phyloP scores from a whole-genome alignment of 2,888 invertebrate species.

The Calameuta filiformis region DNA sequence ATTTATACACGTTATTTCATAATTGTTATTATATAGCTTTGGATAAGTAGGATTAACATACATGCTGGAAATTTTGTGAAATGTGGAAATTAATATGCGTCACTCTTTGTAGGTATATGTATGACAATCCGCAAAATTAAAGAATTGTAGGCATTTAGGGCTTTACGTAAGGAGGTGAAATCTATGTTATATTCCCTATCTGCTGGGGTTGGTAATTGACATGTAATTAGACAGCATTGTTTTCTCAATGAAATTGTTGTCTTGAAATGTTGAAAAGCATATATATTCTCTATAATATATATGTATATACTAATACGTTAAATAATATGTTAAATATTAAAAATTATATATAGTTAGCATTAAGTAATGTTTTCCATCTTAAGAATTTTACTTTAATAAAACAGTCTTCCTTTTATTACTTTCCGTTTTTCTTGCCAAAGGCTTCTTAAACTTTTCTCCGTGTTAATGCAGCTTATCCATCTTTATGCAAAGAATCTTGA shows the following conservation, averaged over 20 bases:
- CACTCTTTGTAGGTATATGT: too few relatives aligned
- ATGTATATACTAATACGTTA: neutral
- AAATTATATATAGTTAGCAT: neutral
- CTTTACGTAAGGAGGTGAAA: too few relatives aligned
- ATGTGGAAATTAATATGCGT: too few relatives aligned
- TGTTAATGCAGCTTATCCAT: neutral
- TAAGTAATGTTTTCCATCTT: neutral
- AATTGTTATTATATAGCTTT: too few relatives aligned
- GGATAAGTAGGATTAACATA: too few relatives aligned
- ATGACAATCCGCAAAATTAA: too few relatives aligned
- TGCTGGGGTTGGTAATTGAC: neutral
- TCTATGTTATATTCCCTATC: too few relatives aligned
- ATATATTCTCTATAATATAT: neutral
- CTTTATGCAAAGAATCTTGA: too few relatives aligned
- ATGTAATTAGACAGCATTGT: neutral
- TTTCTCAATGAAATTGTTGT: neutral
- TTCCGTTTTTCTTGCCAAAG: neutral
- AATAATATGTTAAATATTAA: neutral
- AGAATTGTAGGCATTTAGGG: too few relatives aligned
- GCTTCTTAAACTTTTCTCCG: neutral
- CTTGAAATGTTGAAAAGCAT: too few relatives aligned
- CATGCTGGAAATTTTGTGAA: too few relatives aligned
- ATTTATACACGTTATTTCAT: too few relatives aligned
- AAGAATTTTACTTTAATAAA: neutral
- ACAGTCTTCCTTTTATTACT: neutral